phyloP scores from a whole-genome alignment of 2,888 invertebrate species.

The Drosophila cognata region DNA sequence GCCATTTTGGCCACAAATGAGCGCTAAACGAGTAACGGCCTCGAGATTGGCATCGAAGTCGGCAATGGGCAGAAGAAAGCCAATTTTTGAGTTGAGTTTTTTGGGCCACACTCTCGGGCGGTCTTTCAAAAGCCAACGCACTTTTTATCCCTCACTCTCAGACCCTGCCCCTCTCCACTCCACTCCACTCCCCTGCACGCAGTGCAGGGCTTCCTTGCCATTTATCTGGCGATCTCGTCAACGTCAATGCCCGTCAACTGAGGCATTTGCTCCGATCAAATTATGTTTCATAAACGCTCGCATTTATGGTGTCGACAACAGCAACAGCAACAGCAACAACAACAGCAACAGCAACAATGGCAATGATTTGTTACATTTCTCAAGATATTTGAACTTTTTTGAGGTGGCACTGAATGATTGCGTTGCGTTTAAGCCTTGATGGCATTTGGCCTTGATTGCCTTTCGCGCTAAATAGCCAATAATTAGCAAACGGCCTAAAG shows the following conservation, averaged over 20 bases:
- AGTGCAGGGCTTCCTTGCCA: conserved; percentile 8
- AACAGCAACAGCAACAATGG: conserved; percentile 1
- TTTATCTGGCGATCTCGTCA: conserved; percentile 52
- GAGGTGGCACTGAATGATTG: conserved; percentile 44
- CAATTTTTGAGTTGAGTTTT: conserved; percentile 68
- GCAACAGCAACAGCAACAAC: neutral
- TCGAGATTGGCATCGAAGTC: conserved; percentile 38
- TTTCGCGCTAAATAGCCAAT: conserved; percentile 35
- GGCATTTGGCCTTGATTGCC: conserved; percentile 33
- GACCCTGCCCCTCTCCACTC: neutral
- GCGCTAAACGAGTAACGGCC: conserved; percentile 75
- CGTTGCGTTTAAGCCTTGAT: conserved; percentile 9
- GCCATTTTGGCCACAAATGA: conserved; percentile 80
- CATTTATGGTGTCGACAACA: conserved; percentile 73
- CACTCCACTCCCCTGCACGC: too few relatives aligned
- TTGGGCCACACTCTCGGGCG: conserved; percentile 66
- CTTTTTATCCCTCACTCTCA: conserved; percentile 14
- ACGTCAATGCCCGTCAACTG: conserved; percentile 59
- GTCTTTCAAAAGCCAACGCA: conserved; percentile 71
- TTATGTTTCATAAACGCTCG: conserved; percentile 84
- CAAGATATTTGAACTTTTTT: conserved; percentile 74
- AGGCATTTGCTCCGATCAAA: conserved; percentile 79
- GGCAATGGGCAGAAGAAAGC: conserved; percentile 56
- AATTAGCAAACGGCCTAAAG: conserved; percentile 21
- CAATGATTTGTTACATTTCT: conserved; percentile 83